Evolutionary conservation across 2,113 vertebrate species (phyloP).

Genomic region (Macquaria ambigua): DNA sequence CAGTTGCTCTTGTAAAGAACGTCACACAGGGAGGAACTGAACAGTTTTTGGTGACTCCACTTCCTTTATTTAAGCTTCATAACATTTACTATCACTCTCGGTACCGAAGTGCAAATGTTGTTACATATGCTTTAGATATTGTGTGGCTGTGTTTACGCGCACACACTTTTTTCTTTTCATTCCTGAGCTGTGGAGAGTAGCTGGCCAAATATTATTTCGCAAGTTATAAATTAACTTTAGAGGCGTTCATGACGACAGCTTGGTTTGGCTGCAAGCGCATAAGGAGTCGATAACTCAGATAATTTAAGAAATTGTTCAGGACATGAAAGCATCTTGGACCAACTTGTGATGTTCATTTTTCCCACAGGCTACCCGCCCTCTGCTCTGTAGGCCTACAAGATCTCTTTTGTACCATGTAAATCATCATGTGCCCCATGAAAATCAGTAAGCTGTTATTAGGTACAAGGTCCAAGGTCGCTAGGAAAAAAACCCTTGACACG

Average conservation of each 20-base stretch:
- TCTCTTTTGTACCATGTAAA: constrained; percentile 38
- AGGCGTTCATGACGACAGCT: background rate
- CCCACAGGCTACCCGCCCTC: background rate
- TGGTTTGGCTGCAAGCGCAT: background rate
- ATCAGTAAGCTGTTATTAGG: background rate
- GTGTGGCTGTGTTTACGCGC: background rate
- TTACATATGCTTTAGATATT: background rate
- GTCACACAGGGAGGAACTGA: background rate
- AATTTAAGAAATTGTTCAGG: background rate
- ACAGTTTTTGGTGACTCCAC: background rate
- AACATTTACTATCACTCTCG: background rate
- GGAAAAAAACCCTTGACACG: background rate
- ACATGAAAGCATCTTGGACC: background rate
- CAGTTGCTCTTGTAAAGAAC: background rate
- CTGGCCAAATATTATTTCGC: constrained; percentile 25
- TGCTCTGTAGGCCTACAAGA: constrained; percentile 12
- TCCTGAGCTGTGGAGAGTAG: constrained; percentile 2
- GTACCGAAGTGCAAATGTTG: constrained; percentile 10
- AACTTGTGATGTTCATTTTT: constrained; percentile 18
- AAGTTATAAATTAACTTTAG: constrained; percentile 12
- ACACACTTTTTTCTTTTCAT: constrained; percentile 12
- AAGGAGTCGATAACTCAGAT: background rate
- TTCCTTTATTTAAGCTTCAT: constrained; percentile 9
- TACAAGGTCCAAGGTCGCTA: background rate
- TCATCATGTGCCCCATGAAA: constrained; percentile 26